Conservation (phyloP, 2,113 vertebrate species). For the Scomber japonicus region DNA sequence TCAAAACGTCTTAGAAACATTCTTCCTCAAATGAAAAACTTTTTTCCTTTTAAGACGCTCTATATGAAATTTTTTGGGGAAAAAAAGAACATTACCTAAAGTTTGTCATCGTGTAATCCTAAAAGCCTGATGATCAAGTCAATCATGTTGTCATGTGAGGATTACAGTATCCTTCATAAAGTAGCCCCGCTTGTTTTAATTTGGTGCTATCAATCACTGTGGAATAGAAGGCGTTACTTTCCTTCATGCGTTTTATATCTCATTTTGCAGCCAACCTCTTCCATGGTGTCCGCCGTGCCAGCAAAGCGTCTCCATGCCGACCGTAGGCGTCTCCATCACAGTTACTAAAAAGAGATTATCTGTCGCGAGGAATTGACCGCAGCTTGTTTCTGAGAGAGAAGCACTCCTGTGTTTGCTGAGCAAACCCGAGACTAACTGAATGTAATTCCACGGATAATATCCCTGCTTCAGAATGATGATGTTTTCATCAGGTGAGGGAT, state of each 20-base stretch:
- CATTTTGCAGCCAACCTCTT: conserved; percentile 30
- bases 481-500: conserved; percentile 69
- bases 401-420: conserved; percentile 39
- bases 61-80: neutral
- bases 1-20: conserved; percentile 3
- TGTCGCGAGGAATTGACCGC: conserved; percentile 19
- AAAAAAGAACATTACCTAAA: conserved; percentile 12
- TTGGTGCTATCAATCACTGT: conserved; percentile 54
- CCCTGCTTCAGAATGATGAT: conserved; percentile 33
- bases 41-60: neutral
- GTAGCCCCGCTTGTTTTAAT: conserved; percentile 36
- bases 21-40: conserved; percentile 22
- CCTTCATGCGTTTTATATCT: conserved; percentile 48
- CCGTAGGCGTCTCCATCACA: conserved; percentile 36
- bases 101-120: conserved; percentile 7
- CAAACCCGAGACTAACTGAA: conserved; percentile 53
- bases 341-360: conserved; percentile 57
- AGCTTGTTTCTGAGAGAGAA: neutral
- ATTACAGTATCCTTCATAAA: conserved; percentile 36
- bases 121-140: conserved; percentile 45
- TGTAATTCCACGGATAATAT: conserved; percentile 62
- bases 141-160: conserved; percentile 53
- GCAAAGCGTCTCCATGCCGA: neutral
- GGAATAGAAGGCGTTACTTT: conserved; percentile 15
- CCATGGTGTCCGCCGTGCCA: neutral